These are phyloP conservation scores for Pocillopora verrucosa DNA, from an alignment of 64 coral and sea anemone species.

Conservation along the genomic window DNA sequence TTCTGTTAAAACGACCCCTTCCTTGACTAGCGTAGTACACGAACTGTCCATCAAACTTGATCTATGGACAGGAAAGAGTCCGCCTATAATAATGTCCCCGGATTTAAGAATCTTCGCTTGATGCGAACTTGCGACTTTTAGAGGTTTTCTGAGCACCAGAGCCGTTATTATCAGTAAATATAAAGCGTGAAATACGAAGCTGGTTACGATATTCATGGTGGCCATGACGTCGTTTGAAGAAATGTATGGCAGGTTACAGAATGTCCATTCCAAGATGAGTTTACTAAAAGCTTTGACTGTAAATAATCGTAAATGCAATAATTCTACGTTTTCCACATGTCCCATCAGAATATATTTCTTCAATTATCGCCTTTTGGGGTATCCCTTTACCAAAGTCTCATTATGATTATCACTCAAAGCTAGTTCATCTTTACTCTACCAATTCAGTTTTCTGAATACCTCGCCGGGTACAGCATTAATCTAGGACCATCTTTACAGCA, in stretches of 20 bases:
- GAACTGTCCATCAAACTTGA: not conserved
- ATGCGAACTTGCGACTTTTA: not conserved
- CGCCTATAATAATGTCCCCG: slow-evolving; percentile 42
- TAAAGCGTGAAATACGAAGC: not conserved
- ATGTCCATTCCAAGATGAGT: not conserved
- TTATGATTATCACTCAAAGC: no score
- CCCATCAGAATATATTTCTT: no score
- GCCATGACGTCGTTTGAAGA: not conserved
- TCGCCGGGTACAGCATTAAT: no score
- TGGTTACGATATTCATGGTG: not conserved
- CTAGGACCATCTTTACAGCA: no score
- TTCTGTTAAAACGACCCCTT: slow-evolving; percentile 56
- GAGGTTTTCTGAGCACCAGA: not conserved
- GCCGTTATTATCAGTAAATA: not conserved
- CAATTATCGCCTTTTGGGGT: no score
- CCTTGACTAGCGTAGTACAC: slow-evolving; percentile 35
- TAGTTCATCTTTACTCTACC: no score
- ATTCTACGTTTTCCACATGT: no score
- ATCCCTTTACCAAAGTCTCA: no score
- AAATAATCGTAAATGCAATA: no score
- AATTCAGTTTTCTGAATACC: no score
- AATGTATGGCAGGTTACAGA: not conserved
- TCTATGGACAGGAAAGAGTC: slow-evolving; percentile 47
- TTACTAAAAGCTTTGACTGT: no score
- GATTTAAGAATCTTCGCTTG: not conserved